phyloP scores from a whole-genome alignment of 2,113 vertebrate species.

The Sylvietta virens region DNA sequence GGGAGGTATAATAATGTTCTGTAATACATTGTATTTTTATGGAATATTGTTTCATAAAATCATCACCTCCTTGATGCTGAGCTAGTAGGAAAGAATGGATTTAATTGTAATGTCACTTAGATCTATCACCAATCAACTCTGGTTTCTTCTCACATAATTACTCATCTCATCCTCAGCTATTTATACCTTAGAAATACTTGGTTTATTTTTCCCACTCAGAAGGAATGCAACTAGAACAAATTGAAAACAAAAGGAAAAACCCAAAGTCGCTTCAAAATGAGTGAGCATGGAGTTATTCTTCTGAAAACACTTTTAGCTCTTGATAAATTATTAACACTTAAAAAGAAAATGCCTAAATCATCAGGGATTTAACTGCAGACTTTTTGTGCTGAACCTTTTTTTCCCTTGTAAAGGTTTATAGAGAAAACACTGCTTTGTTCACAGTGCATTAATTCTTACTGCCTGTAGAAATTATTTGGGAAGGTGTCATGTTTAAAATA shows the following conservation, averaged over 20 bases:
- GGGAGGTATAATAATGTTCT: neutral
- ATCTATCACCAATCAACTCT: conserved; percentile 35
- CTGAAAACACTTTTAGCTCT: conserved; percentile 17
- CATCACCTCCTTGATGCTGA: neutral
- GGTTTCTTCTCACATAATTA: conserved; percentile 40
- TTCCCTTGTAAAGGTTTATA: neutral
- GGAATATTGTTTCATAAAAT: conserved; percentile 49
- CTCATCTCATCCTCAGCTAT: conserved; percentile 32
- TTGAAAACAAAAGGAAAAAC: conserved; percentile 36
- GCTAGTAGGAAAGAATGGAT: conserved; percentile 36
- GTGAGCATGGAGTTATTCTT: neutral
- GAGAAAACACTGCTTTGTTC: conserved; percentile 59
- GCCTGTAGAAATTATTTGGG: conserved; percentile 62
- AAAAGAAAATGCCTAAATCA: conserved; percentile 10
- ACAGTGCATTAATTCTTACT: conserved; percentile 55
- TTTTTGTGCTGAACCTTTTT: conserved; percentile 29
- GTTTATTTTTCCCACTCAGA: conserved; percentile 11
- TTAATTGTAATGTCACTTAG: conserved; percentile 34
- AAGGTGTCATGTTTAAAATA: conserved; percentile 65
- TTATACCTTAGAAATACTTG: conserved; percentile 41
- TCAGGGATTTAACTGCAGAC: neutral
- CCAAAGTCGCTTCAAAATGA: neutral
- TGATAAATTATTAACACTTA: conserved; percentile 37
- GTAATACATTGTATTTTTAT: conserved; percentile 36
- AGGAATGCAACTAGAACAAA: conserved; percentile 15